Percentiles rank a stretch among this genome's conserved stretches.
Conservation (phyloP, 2,113 vertebrate genomes). For the Ictalurus punctatus region DNA sequence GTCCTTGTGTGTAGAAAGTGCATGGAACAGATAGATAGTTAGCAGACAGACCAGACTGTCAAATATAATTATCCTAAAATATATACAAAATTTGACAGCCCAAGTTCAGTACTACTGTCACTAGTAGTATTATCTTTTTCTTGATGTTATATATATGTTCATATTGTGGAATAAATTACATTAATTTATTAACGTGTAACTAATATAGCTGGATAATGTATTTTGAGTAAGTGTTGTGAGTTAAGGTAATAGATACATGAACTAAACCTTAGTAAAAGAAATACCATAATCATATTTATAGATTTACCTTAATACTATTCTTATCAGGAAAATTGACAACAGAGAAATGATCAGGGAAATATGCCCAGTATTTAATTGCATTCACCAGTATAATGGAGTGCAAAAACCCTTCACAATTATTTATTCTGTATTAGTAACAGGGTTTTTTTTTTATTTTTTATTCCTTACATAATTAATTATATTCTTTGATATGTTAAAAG, state of each 20-base stretch:
- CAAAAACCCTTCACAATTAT: background rate
- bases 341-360: background rate
- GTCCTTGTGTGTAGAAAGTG: conserved; percentile 27
- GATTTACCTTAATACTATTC: background rate
- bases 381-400: background rate
- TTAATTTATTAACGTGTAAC: background rate
- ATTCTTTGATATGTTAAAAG: conserved; percentile 18
- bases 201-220: background rate
- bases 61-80: conserved; percentile 4
- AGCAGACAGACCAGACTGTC: conserved; percentile 14
- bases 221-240: background rate
- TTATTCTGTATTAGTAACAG: background rate
- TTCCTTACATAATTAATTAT: conserved; percentile 2
- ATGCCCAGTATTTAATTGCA: background rate
- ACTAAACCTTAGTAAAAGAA: background rate
- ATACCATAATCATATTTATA: background rate
- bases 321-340: background rate
- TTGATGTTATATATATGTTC: background rate
- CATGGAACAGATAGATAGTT: conserved; percentile 8
- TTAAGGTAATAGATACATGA: background rate
- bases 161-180: background rate
- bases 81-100: background rate
- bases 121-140: background rate
- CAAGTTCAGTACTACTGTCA: background rate
- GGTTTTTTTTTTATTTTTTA: background rate